Conservation (phyloP, 2,797 vertebrate species). For the Thunnus albacares region DNA sequence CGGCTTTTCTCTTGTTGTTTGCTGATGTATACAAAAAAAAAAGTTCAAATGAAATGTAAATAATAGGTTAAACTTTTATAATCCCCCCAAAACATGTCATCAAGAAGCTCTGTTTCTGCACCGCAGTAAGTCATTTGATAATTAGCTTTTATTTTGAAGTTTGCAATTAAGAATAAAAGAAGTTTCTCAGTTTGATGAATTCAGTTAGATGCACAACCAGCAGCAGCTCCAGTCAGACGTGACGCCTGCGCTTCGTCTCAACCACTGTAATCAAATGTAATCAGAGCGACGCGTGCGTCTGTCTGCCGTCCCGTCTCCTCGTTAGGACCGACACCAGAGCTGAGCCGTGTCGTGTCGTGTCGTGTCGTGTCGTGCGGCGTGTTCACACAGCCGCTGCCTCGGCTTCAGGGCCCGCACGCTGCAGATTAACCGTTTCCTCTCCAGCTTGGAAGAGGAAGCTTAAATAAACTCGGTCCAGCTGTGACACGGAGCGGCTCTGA, state of each 20-base stretch:
- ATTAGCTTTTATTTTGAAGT: too few relatives aligned
- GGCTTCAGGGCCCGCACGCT: constrained; percentile 4
- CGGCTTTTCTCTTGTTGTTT: too few relatives aligned
- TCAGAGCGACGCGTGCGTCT: constrained; percentile 35
- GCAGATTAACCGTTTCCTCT: not conserved
- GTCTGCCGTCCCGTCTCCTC: constrained; percentile 48
- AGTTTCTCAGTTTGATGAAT: too few relatives aligned
- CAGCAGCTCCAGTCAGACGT: constrained; percentile 10
- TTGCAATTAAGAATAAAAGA: too few relatives aligned
- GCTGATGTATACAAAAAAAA: too few relatives aligned
- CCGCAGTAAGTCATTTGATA: too few relatives aligned
- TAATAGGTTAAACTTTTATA: too few relatives aligned
- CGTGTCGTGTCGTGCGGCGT: too few relatives aligned
- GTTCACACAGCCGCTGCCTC: not conserved
- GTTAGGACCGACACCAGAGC: constrained; percentile 1
- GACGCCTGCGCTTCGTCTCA: constrained; percentile 21
- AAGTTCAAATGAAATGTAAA: too few relatives aligned
- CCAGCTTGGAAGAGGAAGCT: constrained; percentile 6
- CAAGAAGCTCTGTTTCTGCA: too few relatives aligned
- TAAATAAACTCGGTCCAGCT: constrained; percentile 39
- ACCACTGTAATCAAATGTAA: constrained; percentile 56
- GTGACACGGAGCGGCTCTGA: not conserved
- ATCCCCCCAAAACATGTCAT: too few relatives aligned
- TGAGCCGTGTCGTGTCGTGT: not conserved
- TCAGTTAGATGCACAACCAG: not conserved